Evolutionary conservation across 1,140 invertebrate genomes (phyloP).

Genomic region (Papilio aristodemus): DNA sequence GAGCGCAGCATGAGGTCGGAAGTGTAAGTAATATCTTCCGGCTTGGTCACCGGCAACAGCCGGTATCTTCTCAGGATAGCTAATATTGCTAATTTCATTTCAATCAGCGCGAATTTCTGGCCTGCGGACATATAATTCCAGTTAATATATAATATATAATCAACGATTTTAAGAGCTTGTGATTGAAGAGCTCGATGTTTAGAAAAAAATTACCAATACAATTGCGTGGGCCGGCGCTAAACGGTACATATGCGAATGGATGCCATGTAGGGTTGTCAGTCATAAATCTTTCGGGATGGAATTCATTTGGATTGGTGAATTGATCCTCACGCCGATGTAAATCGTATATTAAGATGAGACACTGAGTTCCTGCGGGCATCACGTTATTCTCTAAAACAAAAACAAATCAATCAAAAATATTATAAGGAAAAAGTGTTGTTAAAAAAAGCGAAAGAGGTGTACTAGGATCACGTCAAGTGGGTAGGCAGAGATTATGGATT

Average conservation of each 20-base stretch:
- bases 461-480: neutral
- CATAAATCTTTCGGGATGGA: conserved; percentile 83
- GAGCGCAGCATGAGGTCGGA: conserved; percentile 54
- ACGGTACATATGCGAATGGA: conserved; percentile 83
- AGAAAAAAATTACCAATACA: conserved; percentile 79
- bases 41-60: conserved; percentile 54
- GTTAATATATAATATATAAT: no score
- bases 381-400: conserved; percentile 69
- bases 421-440: no score
- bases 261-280: conserved; percentile 72
- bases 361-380: conserved; percentile 80
- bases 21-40: conserved; percentile 50
- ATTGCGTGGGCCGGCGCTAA: conserved; percentile 86
- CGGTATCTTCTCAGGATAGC: conserved; percentile 52
- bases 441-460: no score
- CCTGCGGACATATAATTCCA: conserved; percentile 43
- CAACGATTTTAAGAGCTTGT: no score
- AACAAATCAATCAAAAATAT: conserved; percentile 29
- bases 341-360: conserved; percentile 81
- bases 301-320: conserved; percentile 81
- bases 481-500: no score
- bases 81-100: conserved; percentile 57
- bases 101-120: conserved; percentile 67
- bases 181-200: no score
- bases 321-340: conserved; percentile 80